Evolutionary conservation across 2,797 vertebrate species (phyloP), one percentile per base, ranked within the genome.

Genomic region (Emys orbicularis): DNA sequence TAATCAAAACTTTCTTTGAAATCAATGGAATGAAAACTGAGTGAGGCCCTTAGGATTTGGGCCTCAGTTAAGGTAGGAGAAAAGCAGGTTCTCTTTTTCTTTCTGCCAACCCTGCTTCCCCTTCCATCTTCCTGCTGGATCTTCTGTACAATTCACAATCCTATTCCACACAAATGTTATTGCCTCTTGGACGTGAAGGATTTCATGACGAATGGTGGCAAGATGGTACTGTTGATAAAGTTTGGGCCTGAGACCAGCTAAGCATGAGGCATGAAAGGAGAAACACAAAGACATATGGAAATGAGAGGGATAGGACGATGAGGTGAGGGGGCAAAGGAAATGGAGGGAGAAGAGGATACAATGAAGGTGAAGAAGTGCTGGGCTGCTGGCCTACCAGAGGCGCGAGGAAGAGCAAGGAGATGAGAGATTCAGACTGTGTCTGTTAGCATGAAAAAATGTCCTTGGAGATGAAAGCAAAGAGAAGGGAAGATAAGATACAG

Each of bases 131-230:
- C 49, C 79, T 16, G 59, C 29, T 90, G 85, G 10, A 74, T 74
- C 34, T 61, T 65, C 61, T 44, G 68, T 44, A 44, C 21, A 21
- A 23, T 21, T 23, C 68, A 41, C 34, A 25, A 12, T 23, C 41
- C 37, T 44, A 13, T 44, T 74, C 68, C 21, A 25, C 21, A 41
- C 23, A 74, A 74, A 25, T 44, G 21, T 27, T 21, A 41, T 41
- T 72, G n/a, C 68, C 37, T 41, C 68, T 41, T 72, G n/a, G n/a
- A 41, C 1, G 19, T 41, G 37, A 74, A 74, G 8, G 31, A 25
- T 16, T 83, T 21, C 65, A 2, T 0, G 0, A 6, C 0, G 0
- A 44, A 74, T 27, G 41, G 37, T 18, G 81, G 53, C 13, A 2
- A 1, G 4, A 21, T 0, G 4, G 77, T 88, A 50, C 41, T 49